phyloP scores from a whole-genome alignment of 2,888 invertebrate species.

The Synanthedon formicaeformis region DNA sequence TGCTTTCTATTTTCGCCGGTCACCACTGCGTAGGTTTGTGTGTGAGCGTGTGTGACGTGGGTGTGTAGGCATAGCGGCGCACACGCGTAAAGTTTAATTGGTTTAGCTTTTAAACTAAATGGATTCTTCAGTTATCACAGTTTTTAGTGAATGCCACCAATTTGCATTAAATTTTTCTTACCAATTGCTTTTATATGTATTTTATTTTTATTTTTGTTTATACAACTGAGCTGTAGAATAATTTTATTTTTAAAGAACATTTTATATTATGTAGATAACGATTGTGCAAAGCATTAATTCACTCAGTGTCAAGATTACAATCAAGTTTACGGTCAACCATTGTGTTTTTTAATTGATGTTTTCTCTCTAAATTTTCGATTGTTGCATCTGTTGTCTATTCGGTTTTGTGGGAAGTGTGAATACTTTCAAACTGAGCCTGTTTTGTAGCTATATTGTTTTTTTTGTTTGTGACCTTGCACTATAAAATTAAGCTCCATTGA shows the following conservation, averaged over 20 bases:
- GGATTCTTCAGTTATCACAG: constrained; percentile 5
- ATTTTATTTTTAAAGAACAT: no score
- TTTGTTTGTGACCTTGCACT: no score
- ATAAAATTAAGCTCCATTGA: no score
- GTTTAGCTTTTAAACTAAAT: constrained; percentile 9
- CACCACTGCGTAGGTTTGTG: constrained; percentile 37
- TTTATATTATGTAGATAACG: not conserved
- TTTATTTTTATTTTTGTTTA: no score
- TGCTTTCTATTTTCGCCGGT: constrained; percentile 68
- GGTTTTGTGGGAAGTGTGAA: not conserved
- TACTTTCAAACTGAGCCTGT: not conserved
- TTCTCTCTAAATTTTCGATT: constrained; percentile 23
- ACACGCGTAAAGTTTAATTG: constrained; percentile 4
- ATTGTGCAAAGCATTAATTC: not conserved
- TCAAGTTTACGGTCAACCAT: constrained; percentile 35
- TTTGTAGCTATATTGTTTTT: no score
- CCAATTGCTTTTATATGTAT: no score
- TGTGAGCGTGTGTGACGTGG: constrained; percentile 16
- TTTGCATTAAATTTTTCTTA: not conserved
- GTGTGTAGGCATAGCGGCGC: constrained; percentile 3
- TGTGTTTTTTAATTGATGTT: constrained; percentile 18
- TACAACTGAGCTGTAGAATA: no score
- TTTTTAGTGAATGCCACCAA: not conserved
- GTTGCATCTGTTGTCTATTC: constrained; percentile 10
- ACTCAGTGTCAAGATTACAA: not conserved